Evolutionary conservation across 2,888 invertebrate genomes (phyloP).

Genomic region (Sycophila texana): DNA sequence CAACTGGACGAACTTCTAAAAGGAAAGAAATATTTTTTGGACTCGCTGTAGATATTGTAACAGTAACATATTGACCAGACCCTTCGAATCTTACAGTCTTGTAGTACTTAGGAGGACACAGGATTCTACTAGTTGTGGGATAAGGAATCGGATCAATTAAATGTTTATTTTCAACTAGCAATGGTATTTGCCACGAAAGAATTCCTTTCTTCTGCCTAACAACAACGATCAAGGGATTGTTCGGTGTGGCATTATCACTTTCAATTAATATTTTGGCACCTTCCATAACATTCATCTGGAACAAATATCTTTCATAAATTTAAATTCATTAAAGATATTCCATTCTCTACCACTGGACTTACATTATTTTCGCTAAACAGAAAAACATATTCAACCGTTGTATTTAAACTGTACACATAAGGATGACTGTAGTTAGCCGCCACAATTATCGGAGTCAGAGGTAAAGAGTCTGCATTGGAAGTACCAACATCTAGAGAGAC

Average conservation of each 20-base stretch:
- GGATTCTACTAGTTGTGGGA: constrained; percentile 76
- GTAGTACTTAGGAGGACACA: constrained; percentile 80
- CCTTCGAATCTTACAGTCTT: constrained; percentile 65
- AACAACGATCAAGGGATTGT: constrained; percentile 84
- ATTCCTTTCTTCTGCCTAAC: constrained; percentile 85
- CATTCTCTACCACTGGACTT: constrained; percentile 56
- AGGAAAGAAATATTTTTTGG: constrained; percentile 10
- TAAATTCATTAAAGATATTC: neutral
- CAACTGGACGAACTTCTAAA: neutral
- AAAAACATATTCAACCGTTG: constrained; percentile 70
- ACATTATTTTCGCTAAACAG: constrained; percentile 67
- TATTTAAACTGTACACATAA: constrained; percentile 64
- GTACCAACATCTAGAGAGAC: neutral
- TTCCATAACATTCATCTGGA: constrained; percentile 59
- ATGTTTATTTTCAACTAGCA: constrained; percentile 77
- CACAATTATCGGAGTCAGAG: constrained; percentile 66
- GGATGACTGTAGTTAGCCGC: constrained; percentile 63
- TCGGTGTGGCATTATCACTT: constrained; percentile 76
- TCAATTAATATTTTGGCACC: constrained; percentile 69
- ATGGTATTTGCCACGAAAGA: constrained; percentile 87
- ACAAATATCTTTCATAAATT: neutral
- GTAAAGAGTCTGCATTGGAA: constrained; percentile 50
- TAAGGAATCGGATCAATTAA: constrained; percentile 60
- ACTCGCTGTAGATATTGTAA: constrained; percentile 8
- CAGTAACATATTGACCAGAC: constrained; percentile 54